These are phyloP conservation scores for Agrenia bidenticulata DNA, from an alignment of 2,888 invertebrate species.

Conservation along the genomic window DNA sequence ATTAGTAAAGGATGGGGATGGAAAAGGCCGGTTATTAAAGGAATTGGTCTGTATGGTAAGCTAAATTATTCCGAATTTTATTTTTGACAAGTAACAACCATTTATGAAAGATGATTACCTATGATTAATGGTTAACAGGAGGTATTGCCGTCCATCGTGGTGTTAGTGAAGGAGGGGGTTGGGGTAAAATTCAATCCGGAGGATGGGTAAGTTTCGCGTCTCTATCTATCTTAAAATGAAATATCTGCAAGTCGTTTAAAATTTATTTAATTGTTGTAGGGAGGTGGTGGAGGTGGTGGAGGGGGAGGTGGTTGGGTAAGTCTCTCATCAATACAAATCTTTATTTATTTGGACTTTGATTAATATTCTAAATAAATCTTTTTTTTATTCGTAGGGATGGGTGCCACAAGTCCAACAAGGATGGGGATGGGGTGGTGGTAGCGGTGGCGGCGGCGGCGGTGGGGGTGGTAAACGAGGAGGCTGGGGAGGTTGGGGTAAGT, in stretches of 20 bases:
- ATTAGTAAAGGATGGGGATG: slow-evolving; percentile 11
- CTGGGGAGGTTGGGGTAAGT: slow-evolving; percentile 28
- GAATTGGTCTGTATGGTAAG: slow-evolving; percentile 26
- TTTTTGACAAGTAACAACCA: no score
- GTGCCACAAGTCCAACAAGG: slow-evolving; percentile 5
- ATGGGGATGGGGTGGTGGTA: slow-evolving; percentile 25
- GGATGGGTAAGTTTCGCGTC: background rate
- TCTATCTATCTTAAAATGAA: background rate
- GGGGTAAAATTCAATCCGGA: slow-evolving; percentile 13
- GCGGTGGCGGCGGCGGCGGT: slow-evolving; percentile 1
- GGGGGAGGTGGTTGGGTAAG: slow-evolving; percentile 2
- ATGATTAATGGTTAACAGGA: background rate
- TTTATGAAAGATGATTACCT: no score
- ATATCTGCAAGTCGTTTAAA: background rate
- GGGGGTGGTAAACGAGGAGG: background rate
- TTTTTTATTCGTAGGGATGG: background rate
- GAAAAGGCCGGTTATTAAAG: slow-evolving; percentile 19
- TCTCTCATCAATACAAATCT: background rate
- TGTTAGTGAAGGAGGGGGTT: slow-evolving; percentile 11
- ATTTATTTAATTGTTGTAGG: background rate
- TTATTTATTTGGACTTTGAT: background rate
- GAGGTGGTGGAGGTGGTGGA: background rate
- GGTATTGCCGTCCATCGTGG: slow-evolving; percentile 12
- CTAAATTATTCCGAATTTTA: no score
- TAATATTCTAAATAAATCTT: background rate